These are phyloP conservation scores for Limanda limanda DNA, from an alignment of 2,113 vertebrate genomes.

Conservation along the genomic window DNA sequence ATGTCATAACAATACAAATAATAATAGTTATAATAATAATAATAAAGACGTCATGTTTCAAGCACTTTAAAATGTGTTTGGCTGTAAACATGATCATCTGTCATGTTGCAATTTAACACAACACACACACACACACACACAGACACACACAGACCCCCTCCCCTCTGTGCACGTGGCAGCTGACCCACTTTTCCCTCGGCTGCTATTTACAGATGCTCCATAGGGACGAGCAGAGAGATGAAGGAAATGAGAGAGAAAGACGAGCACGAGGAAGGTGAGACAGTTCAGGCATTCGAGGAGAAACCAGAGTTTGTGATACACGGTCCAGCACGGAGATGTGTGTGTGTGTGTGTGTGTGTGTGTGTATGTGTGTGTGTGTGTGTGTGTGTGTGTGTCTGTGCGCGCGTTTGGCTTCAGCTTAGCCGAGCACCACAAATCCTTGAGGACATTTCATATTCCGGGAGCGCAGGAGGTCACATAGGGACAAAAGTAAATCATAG, in stretches of 20 bases:
- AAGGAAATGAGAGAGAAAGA: slow-evolving; percentile 60
- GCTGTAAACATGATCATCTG: slow-evolving; percentile 2
- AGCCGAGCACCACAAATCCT: slow-evolving; percentile 52
- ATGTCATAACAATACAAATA: no score
- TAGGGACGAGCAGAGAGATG: slow-evolving; percentile 67
- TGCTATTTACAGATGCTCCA: slow-evolving; percentile 83
- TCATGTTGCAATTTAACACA: neutral
- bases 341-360: slow-evolving; percentile 35
- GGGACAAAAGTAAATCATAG: slow-evolving; percentile 71
- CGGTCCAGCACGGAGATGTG: slow-evolving; percentile 37
- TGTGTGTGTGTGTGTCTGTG: slow-evolving; percentile 31
- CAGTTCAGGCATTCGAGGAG: slow-evolving; percentile 52
- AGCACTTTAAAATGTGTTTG: no score
- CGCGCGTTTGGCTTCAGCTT: slow-evolving; percentile 6
- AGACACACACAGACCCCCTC: slow-evolving; percentile 16
- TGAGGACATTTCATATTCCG: slow-evolving; percentile 54
- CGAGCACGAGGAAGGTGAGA: slow-evolving; percentile 49
- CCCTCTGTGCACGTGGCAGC: slow-evolving; percentile 49
- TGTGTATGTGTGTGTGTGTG: slow-evolving; percentile 27
- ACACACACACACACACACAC: slow-evolving; percentile 31
- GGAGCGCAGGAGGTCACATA: slow-evolving; percentile 59
- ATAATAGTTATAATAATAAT: no score
- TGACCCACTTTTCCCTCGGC: slow-evolving; percentile 81
- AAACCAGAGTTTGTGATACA: slow-evolving; percentile 59
- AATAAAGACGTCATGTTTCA: no score